Percentiles rank a stretch among this genome's conserved stretches.
These are phyloP conservation scores for Nomada fabriciana DNA, from an alignment of 2,888 invertebrate species.

Conservation along the genomic window DNA sequence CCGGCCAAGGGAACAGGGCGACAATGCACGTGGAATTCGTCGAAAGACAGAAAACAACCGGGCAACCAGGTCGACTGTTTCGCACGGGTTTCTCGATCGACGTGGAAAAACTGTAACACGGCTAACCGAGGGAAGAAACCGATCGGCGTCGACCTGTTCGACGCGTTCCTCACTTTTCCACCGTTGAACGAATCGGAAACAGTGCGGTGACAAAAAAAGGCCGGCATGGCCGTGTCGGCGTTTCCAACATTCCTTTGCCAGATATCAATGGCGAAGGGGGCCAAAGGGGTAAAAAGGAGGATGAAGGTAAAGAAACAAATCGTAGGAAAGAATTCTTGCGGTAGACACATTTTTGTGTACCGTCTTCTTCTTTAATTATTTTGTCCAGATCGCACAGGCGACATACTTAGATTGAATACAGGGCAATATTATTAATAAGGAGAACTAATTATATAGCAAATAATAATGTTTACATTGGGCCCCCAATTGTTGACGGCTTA, in stretches of 20 bases:
- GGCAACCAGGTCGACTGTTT: slow-evolving; percentile 8
- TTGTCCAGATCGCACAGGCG: too few species aligned
- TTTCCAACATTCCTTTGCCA: slow-evolving; percentile 11
- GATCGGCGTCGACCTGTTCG: slow-evolving; percentile 14
- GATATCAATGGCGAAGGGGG: slow-evolving; percentile 11
- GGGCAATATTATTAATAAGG: too few species aligned
- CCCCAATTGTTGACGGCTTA: too few species aligned
- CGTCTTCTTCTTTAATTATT: too few species aligned
- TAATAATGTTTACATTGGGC: too few species aligned
- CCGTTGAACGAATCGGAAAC: slow-evolving; percentile 13
- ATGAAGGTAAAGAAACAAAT: slow-evolving; percentile 44
- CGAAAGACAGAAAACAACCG: background rate
- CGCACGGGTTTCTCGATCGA: slow-evolving; percentile 4
- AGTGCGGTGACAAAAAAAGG: background rate
- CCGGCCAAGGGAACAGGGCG: background rate
- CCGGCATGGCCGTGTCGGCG: background rate
- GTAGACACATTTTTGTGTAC: too few species aligned
- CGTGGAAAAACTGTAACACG: slow-evolving; percentile 14
- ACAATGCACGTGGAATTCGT: background rate
- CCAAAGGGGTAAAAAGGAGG: slow-evolving; percentile 19
- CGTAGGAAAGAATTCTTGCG: slow-evolving; percentile 45
- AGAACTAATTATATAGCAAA: too few species aligned
- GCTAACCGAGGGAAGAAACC: slow-evolving; percentile 1
- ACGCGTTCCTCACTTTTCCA: slow-evolving; percentile 11
- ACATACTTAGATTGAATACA: too few species aligned